Evolutionary conservation across 2,113 vertebrate species (phyloP), one percentile per base, ranked within the genome.

Genomic region (Phodopus roborovskii): DNA sequence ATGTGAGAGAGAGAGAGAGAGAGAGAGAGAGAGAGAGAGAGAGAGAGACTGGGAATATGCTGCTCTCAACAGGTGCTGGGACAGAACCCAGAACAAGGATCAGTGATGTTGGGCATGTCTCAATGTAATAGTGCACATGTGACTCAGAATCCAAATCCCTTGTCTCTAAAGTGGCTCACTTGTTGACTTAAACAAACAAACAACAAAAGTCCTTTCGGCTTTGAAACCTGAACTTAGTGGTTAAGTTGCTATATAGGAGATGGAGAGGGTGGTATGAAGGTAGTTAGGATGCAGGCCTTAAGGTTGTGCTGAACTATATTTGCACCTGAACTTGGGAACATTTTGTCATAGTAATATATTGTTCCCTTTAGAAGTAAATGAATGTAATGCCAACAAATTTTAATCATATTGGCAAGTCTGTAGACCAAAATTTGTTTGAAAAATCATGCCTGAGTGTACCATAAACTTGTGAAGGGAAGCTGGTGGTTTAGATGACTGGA

Each of bases 281-380:
- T 56, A 33, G 30, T 71, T 39, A 62, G 48, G 78, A 19, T 78
- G 68, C 78, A 45, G 36, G n/a, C 30, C 56, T 92, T 86, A 48
- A 68, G 75, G 53, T 84, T 53, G 48, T 8, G 66, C 17, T 81
- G 48, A 81, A 88, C 24, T 7, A 45, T 42, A 19, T 71, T 77
- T 66, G 58, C 70, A 58, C 36, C 0, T 83, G 42, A 33, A 68
- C 26, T 68, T 33, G 45, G 9, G 17, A 66, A 66, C n/a, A 73
- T 82, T 94, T 96, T 88, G 87, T 74, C n/a, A 33, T 92, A 62
- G 71, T 53, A 56, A 75, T 74, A 36, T 39, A 9, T 39, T 78
- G 1, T 75, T 95, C 30, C 28, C n/a, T 93, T 89, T 73, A 95
- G 39, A 96, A 95, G 74, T 90, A 81, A 97, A 71, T 92, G 20